Base-by-base conservation (phyloP, 37 sponge, comb jelly and placozoan species). In the Geodia barretti region DNA sequence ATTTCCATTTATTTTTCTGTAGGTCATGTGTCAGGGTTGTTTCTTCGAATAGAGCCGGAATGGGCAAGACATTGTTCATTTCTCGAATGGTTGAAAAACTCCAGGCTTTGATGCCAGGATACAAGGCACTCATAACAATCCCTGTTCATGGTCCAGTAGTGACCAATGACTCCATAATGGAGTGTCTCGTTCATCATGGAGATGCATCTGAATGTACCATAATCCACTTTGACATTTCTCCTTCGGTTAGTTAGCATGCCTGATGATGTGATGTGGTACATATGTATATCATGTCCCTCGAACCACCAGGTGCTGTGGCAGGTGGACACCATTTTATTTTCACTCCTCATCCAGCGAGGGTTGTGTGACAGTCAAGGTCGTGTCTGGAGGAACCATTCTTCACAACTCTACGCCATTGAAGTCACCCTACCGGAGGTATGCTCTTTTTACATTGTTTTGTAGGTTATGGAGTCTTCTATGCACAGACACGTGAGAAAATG, bases 31-130 rank as follows among this genome's bases (percentile, higher is more conserved):
- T 89, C 9, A 41, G 93, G 40, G 83, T 93, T 1, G 89, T 93
- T 7, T 60, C 75, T 5, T 93, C 90, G 35, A 20, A 32, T 11
- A 71, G 79, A 24, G 67, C 93, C 28, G 93, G 93, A 32, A 88
- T 93, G 89, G 93, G 93, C 4, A 93, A 93, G 72, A 77, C 90
- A 21, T 65, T 88, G 24, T 93, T 70, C 73, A 76, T 93, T 23
- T 19, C 33, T 9, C 42, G 85, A 36, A 63, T 88, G 73, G 81
- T 72, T 24, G 86, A 93, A 32, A 11, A 26, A 14, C 39, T 83
- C 9, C 8, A 60, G 32, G 7, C 54, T 17, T 28, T 3, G n/a
- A 5, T n/a, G 40, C 0, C 0, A 47, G 59, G 65, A 37, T 26
- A 33, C 39, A 66, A 47, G 7, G 41, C 32, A 17, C 72, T 62